These are phyloP conservation scores for Aldrovandia affinis DNA, from an alignment of 2,797 vertebrate genomes.

Conservation along the genomic window DNA sequence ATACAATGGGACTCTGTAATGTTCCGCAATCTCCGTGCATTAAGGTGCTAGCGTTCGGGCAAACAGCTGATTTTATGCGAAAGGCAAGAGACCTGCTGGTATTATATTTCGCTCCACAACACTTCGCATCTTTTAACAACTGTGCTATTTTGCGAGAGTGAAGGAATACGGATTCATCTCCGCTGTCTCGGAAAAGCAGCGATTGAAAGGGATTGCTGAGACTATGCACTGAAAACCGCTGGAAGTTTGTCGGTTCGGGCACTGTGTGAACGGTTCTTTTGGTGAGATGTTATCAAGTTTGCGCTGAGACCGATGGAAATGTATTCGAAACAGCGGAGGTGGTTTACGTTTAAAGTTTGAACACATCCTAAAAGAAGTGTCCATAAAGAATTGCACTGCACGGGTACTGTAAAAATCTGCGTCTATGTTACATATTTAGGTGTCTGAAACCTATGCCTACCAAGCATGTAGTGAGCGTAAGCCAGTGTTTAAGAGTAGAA, in stretches of 20 bases:
- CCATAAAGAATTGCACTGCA: not conserved
- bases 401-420: not conserved
- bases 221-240: constrained; percentile 4
- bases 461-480: not conserved
- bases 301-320: not conserved
- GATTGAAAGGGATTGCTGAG: constrained; percentile 2
- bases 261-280: not conserved
- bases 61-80: not conserved
- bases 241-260: constrained; percentile 13
- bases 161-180: constrained; percentile 13
- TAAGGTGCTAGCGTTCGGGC: not conserved
- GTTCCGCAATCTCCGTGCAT: constrained; percentile 4
- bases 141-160: not conserved
- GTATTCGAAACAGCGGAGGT: not conserved
- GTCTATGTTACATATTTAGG: not conserved
- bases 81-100: not conserved
- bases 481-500: not conserved
- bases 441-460: not conserved
- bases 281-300: constrained; percentile 13
- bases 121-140: not conserved
- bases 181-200: not conserved
- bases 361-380: not conserved
- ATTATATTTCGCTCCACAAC: not conserved
- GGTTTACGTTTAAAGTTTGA: constrained; percentile 4
- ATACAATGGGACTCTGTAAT: constrained; percentile 19